Evolutionary conservation across 2,888 invertebrate species (phyloP).

Genomic region (Globia sparganii): DNA sequence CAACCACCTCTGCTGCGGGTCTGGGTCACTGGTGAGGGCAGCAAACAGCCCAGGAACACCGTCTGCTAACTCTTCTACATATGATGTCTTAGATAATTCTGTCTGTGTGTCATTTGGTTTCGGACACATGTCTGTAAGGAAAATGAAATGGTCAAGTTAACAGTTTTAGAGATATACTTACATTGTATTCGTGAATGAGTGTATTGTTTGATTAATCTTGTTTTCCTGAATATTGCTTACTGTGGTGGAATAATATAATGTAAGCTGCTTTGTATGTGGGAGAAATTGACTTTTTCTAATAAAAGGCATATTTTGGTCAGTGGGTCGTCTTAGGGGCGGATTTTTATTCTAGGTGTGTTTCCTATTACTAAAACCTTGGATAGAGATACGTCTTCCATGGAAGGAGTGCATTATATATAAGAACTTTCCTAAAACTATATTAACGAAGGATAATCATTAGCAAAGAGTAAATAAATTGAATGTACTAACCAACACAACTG

Average conservation of each 20-base stretch:
- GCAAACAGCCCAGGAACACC: conserved; percentile 96
- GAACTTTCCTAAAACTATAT: neutral
- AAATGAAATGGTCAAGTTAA: conserved; percentile 18
- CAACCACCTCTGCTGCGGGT: conserved; percentile 95
- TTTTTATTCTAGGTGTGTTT: neutral
- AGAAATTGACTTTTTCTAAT: neutral
- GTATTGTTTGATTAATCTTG: conserved; percentile 6
- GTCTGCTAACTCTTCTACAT: conserved; percentile 95
- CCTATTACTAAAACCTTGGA: neutral
- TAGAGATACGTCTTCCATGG: neutral
- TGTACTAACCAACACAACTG: conserved; percentile 97
- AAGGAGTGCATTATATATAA: neutral
- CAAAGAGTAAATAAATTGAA: neutral
- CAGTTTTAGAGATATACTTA: conserved; percentile 28
- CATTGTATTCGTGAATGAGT: conserved; percentile 39
- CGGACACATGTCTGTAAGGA: conserved; percentile 95
- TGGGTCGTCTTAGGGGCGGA: too few relatives aligned
- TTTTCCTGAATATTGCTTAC: neutral
- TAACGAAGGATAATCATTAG: neutral
- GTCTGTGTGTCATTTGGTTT: conserved; percentile 95
- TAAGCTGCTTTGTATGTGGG: neutral
- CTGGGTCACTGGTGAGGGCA: conserved; percentile 94
- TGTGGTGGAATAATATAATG: neutral
- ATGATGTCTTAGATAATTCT: conserved; percentile 93
- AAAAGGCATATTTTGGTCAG: neutral